phyloP scores from a whole-genome alignment of 2,888 invertebrate genomes.

The Buathra laborator region DNA sequence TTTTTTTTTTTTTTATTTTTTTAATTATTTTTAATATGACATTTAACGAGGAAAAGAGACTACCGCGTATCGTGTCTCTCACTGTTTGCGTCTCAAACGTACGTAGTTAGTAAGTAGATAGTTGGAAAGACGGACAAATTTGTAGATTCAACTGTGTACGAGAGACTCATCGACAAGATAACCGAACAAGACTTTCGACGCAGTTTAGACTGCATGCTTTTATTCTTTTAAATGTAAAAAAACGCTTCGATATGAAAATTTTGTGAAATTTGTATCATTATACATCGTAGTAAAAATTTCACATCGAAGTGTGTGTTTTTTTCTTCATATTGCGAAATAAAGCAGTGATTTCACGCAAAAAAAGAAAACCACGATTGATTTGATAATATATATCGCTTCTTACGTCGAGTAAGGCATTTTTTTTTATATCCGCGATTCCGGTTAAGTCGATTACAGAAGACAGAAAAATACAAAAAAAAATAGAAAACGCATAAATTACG shows the following conservation, averaged over 20 bases:
- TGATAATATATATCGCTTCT: constrained; percentile 54
- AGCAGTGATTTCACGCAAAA: constrained; percentile 42
- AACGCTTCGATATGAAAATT: background rate
- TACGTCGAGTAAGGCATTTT: constrained; percentile 50
- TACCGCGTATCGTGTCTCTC: constrained; percentile 17
- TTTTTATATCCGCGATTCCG: constrained; percentile 48
- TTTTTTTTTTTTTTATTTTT: constrained; percentile 2
- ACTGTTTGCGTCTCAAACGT: constrained; percentile 25
- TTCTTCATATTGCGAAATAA: constrained; percentile 46
- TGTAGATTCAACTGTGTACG: constrained; percentile 57
- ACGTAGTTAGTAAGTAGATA: constrained; percentile 49
- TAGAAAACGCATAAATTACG: constrained; percentile 34
- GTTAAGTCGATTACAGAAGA: constrained; percentile 18
- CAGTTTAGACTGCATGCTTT: constrained; percentile 65
- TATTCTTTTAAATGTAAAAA: constrained; percentile 1
- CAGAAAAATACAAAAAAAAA: constrained; percentile 14
- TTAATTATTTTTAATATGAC: constrained; percentile 31
- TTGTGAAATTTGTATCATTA: background rate
- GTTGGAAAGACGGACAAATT: constrained; percentile 42
- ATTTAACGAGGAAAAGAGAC: constrained; percentile 62
- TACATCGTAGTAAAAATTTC: constrained; percentile 43
- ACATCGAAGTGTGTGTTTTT: constrained; percentile 35
- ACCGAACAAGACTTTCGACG: constrained; percentile 68
- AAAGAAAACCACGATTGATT: constrained; percentile 25
- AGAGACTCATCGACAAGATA: constrained; percentile 63